Evolutionary conservation across 2,888 invertebrate species (phyloP).

Genomic region (Eupithecia centaureata): DNA sequence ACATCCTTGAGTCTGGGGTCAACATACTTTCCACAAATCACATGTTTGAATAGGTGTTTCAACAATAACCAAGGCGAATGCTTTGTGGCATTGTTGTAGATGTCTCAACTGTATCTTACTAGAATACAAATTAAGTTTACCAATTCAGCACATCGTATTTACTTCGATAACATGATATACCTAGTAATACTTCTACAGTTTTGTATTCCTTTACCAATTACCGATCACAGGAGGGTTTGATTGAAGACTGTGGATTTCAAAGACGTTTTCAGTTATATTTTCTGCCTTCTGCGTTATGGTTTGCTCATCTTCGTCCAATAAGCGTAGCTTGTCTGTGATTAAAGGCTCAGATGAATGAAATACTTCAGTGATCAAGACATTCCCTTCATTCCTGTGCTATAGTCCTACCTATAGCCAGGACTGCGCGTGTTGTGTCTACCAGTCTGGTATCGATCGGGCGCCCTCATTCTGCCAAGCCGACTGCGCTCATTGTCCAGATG

Average conservation of each 20-base stretch:
- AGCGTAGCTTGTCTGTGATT: conserved; percentile 3
- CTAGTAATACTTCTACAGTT: neutral
- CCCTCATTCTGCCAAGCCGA: conserved; percentile 76
- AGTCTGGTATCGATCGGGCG: conserved; percentile 85
- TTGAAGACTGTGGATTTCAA: neutral
- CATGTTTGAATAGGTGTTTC: conserved; percentile 56
- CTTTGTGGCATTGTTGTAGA: conserved; percentile 46
- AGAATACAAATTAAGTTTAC: conserved; percentile 35
- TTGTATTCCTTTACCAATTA: neutral
- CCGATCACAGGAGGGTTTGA: neutral
- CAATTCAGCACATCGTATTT: neutral
- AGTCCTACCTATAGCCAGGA: conserved; percentile 33
- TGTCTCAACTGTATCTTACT: conserved; percentile 39
- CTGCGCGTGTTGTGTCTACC: conserved; percentile 71
- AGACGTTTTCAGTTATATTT: neutral
- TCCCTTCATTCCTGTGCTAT: conserved; percentile 1
- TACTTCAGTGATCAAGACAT: conserved; percentile 4
- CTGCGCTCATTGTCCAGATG: conserved; percentile 67
- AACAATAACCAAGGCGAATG: conserved; percentile 44
- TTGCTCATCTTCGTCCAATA: neutral
- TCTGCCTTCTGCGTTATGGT: neutral
- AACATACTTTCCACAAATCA: conserved; percentile 53
- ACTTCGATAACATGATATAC: neutral
- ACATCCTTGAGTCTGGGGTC: conserved; percentile 56
- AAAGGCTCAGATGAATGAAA: conserved; percentile 10